Evolutionary conservation across 1,140 invertebrate species (phyloP).

Genomic region (Lerema accius): DNA sequence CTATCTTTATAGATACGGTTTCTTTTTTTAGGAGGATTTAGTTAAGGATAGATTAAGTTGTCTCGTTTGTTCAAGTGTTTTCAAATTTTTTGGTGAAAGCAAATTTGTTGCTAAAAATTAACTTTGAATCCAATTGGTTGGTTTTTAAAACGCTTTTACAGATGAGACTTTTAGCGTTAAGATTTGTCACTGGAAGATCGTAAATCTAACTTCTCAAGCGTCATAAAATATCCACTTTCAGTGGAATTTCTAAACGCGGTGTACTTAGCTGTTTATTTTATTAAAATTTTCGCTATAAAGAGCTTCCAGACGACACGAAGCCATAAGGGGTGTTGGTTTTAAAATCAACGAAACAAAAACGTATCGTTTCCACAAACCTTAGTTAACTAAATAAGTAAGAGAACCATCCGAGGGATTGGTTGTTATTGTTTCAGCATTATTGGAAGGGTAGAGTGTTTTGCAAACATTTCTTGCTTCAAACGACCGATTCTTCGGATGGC

Average conservation of each 20-base stretch:
- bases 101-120: conserved; percentile 16
- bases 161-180: conserved; percentile 70
- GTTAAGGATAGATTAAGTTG: conserved; percentile 51
- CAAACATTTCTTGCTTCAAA: conserved; percentile 72
- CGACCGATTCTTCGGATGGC: conserved; percentile 73
- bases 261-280: conserved; percentile 42
- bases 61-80: conserved; percentile 54
- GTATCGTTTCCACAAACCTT: conserved; percentile 79
- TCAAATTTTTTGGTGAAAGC: conserved; percentile 2
- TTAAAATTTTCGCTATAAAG: conserved; percentile 48
- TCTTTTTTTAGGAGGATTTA: conserved; percentile 54
- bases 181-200: conserved; percentile 70
- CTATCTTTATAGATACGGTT: conserved; percentile 54
- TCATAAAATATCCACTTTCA: conserved; percentile 37
- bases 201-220: conserved; percentile 41
- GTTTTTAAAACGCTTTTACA: conserved; percentile 43
- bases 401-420: conserved; percentile 58
- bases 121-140: conserved; percentile 28
- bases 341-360: conserved; percentile 70
- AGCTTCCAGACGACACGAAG: conserved; percentile 77
- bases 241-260: conserved; percentile 1
- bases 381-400: conserved; percentile 66
- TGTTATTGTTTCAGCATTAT: conserved; percentile 70
- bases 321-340: conserved; percentile 80
- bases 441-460: conserved; percentile 71